Evolutionary conservation across 2,888 invertebrate genomes (phyloP).

Genomic region (Crepidodera aurea): DNA sequence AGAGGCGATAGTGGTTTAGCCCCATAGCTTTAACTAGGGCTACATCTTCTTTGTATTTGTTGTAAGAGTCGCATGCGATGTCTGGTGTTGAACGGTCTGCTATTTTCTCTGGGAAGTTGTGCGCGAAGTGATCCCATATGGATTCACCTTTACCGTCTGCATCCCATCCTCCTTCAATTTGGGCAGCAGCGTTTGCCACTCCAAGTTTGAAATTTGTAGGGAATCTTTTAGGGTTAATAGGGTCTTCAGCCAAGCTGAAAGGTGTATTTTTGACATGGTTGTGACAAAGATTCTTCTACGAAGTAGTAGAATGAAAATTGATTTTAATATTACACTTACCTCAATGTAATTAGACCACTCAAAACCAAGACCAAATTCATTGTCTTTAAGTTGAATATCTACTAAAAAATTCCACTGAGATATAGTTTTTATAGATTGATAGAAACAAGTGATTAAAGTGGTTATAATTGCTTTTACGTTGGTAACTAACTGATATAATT

Average conservation of each 20-base stretch:
- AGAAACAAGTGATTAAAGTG: too few relatives aligned
- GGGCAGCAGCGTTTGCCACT: conserved; percentile 51
- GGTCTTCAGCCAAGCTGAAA: conserved; percentile 22
- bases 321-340: too few relatives aligned
- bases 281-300: too few relatives aligned
- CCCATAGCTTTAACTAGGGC: conserved; percentile 66
- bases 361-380: too few relatives aligned
- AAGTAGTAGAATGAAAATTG: too few relatives aligned
- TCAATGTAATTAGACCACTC: too few relatives aligned
- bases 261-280: background rate
- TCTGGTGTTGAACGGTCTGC: conserved; percentile 63
- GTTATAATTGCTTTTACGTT: too few relatives aligned
- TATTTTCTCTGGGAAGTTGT: conserved; percentile 27
- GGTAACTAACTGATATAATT: too few relatives aligned
- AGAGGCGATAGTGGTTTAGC: conserved; percentile 62
- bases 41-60: conserved; percentile 70
- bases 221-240: conserved; percentile 30
- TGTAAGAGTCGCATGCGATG: conserved; percentile 73
- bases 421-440: too few relatives aligned
- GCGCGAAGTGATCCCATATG: conserved; percentile 38
- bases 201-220: conserved; percentile 45
- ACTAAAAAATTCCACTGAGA: too few relatives aligned
- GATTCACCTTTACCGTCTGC: conserved; percentile 48
- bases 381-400: too few relatives aligned
- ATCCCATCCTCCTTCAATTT: conserved; percentile 51